phyloP scores from a whole-genome alignment of 2,888 invertebrate genomes.

The Augochlorella aurata region DNA sequence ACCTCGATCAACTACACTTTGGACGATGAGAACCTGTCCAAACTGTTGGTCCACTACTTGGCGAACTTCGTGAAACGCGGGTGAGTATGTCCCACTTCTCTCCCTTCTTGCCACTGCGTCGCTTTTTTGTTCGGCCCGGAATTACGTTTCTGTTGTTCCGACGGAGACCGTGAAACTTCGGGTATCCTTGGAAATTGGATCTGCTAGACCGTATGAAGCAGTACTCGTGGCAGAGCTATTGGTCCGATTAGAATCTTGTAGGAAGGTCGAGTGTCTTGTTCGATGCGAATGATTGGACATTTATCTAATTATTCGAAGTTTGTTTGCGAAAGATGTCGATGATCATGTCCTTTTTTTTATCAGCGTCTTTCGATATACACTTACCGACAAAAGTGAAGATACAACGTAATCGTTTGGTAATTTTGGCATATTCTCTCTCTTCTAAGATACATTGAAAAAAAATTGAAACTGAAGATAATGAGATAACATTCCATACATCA shows the following conservation, averaged over 20 bases:
- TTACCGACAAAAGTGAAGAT: too few species aligned
- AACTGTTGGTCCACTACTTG: conserved; percentile 91
- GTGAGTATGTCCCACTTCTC: conserved; percentile 83
- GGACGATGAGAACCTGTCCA: conserved; percentile 90
- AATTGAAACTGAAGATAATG: too few species aligned
- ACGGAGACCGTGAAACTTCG: conserved; percentile 6
- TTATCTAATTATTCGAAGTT: neutral
- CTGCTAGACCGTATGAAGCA: neutral
- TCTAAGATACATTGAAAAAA: too few species aligned
- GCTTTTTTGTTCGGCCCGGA: neutral
- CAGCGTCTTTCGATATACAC: too few species aligned
- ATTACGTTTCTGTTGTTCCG: conserved; percentile 21
- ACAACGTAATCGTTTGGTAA: too few species aligned
- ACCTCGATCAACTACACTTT: conserved; percentile 91
- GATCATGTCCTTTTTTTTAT: neutral
- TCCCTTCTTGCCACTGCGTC: neutral
- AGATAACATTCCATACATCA: too few species aligned
- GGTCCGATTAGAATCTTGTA: neutral
- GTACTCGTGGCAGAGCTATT: neutral
- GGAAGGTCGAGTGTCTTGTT: neutral
- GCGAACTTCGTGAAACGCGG: conserved; percentile 94
- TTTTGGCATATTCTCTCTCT: too few species aligned
- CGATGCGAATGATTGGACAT: neutral
- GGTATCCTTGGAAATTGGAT: conserved; percentile 35
- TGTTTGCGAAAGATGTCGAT: neutral